Percentiles rank a stretch among this genome's conserved stretches.
Evolutionary conservation across 2,888 invertebrate genomes (phyloP).

Genomic region (Leucophenga maculata): DNA sequence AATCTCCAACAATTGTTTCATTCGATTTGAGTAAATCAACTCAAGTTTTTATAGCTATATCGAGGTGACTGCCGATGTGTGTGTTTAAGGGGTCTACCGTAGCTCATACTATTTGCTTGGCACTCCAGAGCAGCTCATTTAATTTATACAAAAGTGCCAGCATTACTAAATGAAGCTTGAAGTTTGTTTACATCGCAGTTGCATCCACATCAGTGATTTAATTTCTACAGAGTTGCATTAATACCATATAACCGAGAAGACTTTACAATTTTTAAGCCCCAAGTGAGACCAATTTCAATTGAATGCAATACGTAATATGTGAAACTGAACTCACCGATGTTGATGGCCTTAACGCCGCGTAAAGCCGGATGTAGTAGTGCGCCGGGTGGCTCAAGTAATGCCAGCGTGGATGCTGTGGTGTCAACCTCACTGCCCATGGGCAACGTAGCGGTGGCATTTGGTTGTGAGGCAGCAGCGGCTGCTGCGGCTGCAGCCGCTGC

Average conservation of each 20-base stretch:
- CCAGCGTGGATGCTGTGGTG: slow-evolving; percentile 66
- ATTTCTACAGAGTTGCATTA: neutral
- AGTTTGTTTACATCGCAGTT: too few species aligned
- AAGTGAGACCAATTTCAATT: too few species aligned
- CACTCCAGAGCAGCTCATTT: neutral
- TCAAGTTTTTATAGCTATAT: too few species aligned
- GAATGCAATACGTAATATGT: neutral
- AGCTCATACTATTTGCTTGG: too few species aligned
- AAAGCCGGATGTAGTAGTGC: slow-evolving; percentile 78
- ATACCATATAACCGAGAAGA: neutral
- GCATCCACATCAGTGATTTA: neutral
- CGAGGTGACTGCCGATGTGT: too few species aligned
- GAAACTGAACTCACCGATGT: slow-evolving; percentile 65
- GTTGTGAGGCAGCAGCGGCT: too few species aligned
- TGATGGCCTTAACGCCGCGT: slow-evolving; percentile 77
- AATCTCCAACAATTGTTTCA: too few species aligned
- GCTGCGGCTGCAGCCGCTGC: slow-evolving; percentile 47
- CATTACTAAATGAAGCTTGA: neutral
- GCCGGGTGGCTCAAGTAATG: slow-evolving; percentile 69
- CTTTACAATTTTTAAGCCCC: too few species aligned
- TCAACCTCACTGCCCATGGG: slow-evolving; percentile 66
- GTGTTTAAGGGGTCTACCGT: too few species aligned
- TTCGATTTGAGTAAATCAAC: too few species aligned
- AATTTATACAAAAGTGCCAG: too few species aligned
- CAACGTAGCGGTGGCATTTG: slow-evolving; percentile 49